These are phyloP conservation scores for Myotis brandtii DNA, from an alignment of 2,113 vertebrate species.

Conservation along the genomic window DNA sequence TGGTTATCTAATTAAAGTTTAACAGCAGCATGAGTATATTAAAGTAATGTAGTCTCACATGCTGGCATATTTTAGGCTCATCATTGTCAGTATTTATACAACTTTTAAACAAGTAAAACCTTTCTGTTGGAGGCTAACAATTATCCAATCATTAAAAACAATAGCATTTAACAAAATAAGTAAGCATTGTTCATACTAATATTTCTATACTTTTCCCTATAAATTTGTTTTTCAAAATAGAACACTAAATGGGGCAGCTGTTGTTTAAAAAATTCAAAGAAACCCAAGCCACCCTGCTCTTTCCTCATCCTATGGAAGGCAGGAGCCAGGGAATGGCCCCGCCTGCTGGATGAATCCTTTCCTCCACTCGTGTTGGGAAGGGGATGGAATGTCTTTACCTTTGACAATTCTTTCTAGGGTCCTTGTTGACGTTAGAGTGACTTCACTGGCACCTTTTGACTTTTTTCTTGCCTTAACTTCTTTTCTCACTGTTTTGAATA, in stretches of 20 bases:
- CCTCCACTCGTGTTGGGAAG: neutral
- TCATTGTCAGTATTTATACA: neutral
- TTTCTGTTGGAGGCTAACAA: neutral
- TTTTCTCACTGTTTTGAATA: neutral
- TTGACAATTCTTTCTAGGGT: neutral
- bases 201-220: neutral
- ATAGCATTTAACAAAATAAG: conserved; percentile 1
- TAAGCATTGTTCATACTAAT: neutral
- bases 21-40: neutral
- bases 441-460: neutral
- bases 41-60: neutral
- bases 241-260: neutral
- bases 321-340: neutral
- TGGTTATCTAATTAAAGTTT: neutral
- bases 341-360: neutral
- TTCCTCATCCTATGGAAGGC: no score
- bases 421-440: neutral
- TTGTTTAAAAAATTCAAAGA: conserved; percentile 8
- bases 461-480: neutral
- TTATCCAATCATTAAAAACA: conserved; percentile 35
- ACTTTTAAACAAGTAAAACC: neutral
- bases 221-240: conserved; percentile 14
- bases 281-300: neutral
- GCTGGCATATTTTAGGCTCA: neutral
- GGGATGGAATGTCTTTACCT: neutral